Evolutionary conservation across 2,888 invertebrate genomes (phyloP).

Genomic region (Andrena bucephala): DNA sequence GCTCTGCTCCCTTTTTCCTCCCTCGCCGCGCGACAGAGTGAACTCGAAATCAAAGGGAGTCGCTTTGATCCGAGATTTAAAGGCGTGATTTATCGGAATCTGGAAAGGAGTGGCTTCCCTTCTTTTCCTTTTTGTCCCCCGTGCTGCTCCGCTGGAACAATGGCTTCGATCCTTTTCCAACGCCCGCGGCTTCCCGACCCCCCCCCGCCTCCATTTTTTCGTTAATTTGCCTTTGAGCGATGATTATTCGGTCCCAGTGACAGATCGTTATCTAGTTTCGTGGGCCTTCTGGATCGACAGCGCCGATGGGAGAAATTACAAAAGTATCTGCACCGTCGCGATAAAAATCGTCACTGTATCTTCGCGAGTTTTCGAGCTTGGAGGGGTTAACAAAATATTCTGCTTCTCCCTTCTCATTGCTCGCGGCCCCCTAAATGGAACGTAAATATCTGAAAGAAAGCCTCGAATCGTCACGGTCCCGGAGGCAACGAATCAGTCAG

Average conservation of each 20-base stretch:
- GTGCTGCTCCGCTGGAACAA: conserved; percentile 30
- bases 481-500: neutral
- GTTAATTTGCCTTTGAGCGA: conserved; percentile 37
- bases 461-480: conserved; percentile 4
- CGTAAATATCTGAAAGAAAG: conserved; percentile 5
- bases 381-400: neutral
- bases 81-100: conserved; percentile 50
- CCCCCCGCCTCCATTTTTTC: neutral
- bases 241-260: neutral
- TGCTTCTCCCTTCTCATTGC: neutral
- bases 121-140: conserved; percentile 22
- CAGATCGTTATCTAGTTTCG: conserved; percentile 15
- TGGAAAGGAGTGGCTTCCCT: conserved; percentile 27
- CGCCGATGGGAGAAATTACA: neutral
- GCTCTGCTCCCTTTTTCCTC: neutral
- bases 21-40: neutral
- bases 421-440: conserved; percentile 1
- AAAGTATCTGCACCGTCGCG: neutral
- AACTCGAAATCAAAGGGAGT: conserved; percentile 17
- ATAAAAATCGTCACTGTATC: neutral
- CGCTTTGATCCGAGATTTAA: conserved; percentile 52
- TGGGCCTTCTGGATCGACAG: neutral
- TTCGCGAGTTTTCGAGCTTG: neutral
- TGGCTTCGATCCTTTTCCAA: conserved; percentile 37
- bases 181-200: neutral